Base-by-base conservation (phyloP, 64 coral and sea anemone genomes). In the Acropora yongei region DNA sequence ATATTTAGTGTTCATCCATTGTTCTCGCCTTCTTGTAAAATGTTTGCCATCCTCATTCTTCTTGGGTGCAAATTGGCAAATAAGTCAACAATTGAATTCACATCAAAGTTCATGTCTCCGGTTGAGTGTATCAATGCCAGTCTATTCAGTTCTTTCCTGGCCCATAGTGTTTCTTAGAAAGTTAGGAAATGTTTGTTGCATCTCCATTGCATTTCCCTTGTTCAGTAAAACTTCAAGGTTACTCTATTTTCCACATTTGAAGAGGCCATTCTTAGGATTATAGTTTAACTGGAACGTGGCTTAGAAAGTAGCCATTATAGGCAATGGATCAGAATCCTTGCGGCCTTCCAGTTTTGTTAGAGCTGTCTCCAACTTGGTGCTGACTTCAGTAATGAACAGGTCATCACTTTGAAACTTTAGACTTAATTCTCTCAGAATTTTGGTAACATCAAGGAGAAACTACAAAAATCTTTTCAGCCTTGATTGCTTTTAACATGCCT, bases 211-310 rank as follows among this genome's bases (percentile, higher is more conserved):
- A 78, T 78, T 78, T 47, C 11, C 17, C 76, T 78, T 78, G 5
- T 50, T 78, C 76, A 81, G 79, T 81, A 81, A 20, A 61, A 81
- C 79, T 61, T 81, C 79, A 81, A 81, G 79, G 63, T 81, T 81
- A 81, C 51, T 39, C 16, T 79, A 47, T 14, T 78, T 78, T 78
- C 76, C 76, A 78, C 44, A 78, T 78, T 78, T 78, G 20, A 57
- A 80, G 78, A 80, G 78, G 78, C 78, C 78, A 80, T 49, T 80
- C 78, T 80, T 49, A 80, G 50, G 30, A 80, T 80, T 80, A 80
- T 80, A 80, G 78, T 80, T 80, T 57, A 49, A 80, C 78, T 80
- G 78, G 78, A 80, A 80, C 78, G 58, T 80, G 78, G 78, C 78
- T 80, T 80, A 49, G 78, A 80, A 80, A 80, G 78, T 57, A 57